phyloP scores from a whole-genome alignment of 2,888 invertebrate species.

The Apamea sordens region DNA sequence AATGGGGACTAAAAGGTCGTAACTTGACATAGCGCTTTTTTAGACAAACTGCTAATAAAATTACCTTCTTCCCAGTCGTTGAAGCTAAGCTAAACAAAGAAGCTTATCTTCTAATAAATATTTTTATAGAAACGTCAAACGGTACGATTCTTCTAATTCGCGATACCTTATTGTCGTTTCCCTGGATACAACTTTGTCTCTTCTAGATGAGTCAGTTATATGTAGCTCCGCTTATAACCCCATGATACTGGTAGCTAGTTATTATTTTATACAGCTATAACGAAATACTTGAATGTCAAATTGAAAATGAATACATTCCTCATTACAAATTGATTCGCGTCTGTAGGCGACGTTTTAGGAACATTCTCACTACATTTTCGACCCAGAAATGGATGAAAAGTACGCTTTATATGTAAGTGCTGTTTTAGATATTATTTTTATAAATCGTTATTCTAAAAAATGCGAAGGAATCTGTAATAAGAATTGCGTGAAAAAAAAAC shows the following conservation, averaged over 20 bases:
- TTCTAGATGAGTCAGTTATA: conserved; percentile 21
- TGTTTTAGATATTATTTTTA: neutral
- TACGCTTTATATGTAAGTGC: neutral
- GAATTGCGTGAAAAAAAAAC: neutral
- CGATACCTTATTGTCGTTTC: conserved; percentile 80
- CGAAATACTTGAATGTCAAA: neutral
- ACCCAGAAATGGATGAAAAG: no score
- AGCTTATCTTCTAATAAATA: conserved; percentile 51
- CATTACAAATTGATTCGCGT: conserved; percentile 6
- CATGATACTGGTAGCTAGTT: conserved; percentile 3
- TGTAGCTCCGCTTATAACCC: conserved; percentile 7
- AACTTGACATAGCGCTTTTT: neutral
- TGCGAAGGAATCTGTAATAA: neutral
- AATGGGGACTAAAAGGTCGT: neutral
- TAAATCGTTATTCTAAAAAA: neutral
- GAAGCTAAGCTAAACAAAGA: conserved; percentile 37
- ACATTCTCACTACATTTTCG: neutral
- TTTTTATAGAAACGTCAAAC: conserved; percentile 61
- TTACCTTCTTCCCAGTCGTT: conserved; percentile 1
- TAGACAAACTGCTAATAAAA: neutral
- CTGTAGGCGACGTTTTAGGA: neutral
- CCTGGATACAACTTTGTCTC: conserved; percentile 69
- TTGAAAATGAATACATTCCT: neutral
- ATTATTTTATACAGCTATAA: neutral
- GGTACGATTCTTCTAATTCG: conserved; percentile 55